Percentiles rank a stretch among this genome's conserved stretches.
phyloP scores from a whole-genome alignment of 2,113 vertebrate species.

The Fregata magnificens region DNA sequence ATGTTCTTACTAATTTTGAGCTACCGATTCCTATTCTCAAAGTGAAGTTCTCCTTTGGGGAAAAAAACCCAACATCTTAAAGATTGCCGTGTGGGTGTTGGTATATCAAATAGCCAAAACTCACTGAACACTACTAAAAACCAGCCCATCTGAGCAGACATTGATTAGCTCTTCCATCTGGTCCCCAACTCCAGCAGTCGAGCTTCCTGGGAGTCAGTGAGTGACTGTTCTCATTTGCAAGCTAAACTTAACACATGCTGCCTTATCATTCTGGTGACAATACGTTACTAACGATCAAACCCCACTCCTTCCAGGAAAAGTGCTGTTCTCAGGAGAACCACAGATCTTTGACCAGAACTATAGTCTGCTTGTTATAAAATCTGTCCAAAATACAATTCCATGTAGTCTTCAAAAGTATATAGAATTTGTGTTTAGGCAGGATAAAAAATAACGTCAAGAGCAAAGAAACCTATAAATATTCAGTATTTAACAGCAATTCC shows the following conservation, averaged over 20 bases:
- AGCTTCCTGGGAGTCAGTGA: background rate
- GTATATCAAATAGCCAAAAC: background rate
- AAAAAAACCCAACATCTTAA: background rate
- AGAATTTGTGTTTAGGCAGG: background rate
- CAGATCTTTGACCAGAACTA: background rate
- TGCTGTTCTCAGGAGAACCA: background rate
- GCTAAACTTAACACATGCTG: background rate
- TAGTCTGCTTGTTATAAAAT: background rate
- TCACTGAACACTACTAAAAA: background rate
- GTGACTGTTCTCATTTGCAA: background rate
- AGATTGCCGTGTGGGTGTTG: background rate
- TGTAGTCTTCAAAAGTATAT: accelerated
- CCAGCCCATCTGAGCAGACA: background rate
- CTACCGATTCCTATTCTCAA: background rate
- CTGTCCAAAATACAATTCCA: background rate
- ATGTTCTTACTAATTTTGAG: background rate
- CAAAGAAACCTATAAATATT: background rate
- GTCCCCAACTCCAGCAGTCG: background rate
- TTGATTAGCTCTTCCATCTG: background rate
- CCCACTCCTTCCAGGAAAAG: background rate
- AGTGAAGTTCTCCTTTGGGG: background rate
- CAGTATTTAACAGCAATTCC: background rate
- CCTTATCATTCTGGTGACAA: background rate
- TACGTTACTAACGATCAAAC: background rate
- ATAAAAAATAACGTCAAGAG: background rate